Evolutionary conservation across 2,888 invertebrate species (phyloP).

Genomic region (Drepana falcataria): DNA sequence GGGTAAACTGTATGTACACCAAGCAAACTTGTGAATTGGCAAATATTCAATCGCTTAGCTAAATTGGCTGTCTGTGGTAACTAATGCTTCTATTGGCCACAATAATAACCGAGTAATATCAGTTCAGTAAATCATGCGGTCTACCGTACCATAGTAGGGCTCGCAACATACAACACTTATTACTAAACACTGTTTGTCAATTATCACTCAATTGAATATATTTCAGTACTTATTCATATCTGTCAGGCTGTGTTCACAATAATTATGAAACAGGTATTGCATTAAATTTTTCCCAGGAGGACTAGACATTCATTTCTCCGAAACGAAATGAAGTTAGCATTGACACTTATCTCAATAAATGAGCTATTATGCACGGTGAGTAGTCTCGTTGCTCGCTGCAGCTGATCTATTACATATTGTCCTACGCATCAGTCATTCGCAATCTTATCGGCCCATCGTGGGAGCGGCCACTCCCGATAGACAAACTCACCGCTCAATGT

Average conservation of each 20-base stretch:
- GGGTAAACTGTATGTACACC: no score
- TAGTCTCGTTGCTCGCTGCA: slow-evolving; percentile 49
- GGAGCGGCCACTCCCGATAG: slow-evolving; percentile 46
- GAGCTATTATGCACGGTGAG: slow-evolving; percentile 55
- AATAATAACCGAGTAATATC: not conserved
- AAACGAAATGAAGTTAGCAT: slow-evolving; percentile 40
- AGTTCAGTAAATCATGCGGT: not conserved
- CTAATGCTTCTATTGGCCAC: not conserved
- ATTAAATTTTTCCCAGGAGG: slow-evolving; percentile 36
- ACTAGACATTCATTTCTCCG: slow-evolving; percentile 37
- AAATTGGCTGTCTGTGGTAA: not conserved
- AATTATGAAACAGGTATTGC: slow-evolving; percentile 18
- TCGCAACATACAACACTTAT: not conserved
- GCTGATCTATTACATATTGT: slow-evolving; percentile 72
- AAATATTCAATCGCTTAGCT: not conserved
- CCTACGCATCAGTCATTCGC: slow-evolving; percentile 68
- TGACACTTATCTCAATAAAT: slow-evolving; percentile 71
- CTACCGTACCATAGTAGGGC: not conserved
- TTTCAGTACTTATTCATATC: not conserved
- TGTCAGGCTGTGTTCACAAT: slow-evolving; percentile 6
- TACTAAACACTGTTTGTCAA: not conserved
- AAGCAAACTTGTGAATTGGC: no score
- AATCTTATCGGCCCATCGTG: slow-evolving; percentile 73
- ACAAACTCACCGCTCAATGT: slow-evolving; percentile 28
- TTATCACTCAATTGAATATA: not conserved